Evolutionary conservation across 1,140 invertebrate species (phyloP), one percentile per base, ranked within the genome.

Genomic region (Tribolium castaneum): DNA sequence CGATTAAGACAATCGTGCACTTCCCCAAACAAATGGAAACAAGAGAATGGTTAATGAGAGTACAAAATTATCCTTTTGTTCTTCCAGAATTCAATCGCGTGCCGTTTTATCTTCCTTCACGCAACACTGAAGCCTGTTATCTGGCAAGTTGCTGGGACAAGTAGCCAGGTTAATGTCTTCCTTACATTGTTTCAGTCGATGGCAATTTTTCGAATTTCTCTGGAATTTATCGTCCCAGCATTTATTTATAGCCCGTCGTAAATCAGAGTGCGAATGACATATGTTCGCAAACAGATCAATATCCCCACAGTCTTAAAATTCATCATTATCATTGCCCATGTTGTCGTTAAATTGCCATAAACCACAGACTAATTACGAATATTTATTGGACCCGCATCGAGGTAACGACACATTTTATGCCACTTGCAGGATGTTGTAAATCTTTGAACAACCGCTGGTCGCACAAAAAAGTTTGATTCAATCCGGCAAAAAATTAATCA

Each of bases 151-250:
- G 4, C 9, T 6, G 4, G 25, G 25, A 45, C 54, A 22, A 59
- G 16, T 5, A 66, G 59, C 25, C 59, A 66, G 59, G 59, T 66
- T 66, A 66, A 66, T 66, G 59, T 30, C 59, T 66, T 30, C 59
- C 10, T 19, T 19, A 59, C 6, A 56, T 59, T 59, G 19, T 19
- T 22, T 9, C 54, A 59, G 19, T 19, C 14, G 19, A 56, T n/a
- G 34, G n/a, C n/a, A 45, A 45, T 10, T 45, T n/a, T 45, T 45
- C 39, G 0, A 45, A 45, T 45, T 45, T 45, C n/a, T 45, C 7
- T 45, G 39, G n/a, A 45, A 45, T 45, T 45, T 45, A 45, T 45
- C 9, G 39, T 45, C 4, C 6, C 34, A 39, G 34, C 3, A 39
- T 39, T 45, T 45, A 45, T 45, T 45, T 45, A 45, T 45, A 45